Evolutionary conservation across 2,888 invertebrate genomes (phyloP).

Genomic region (Idaea straminata): DNA sequence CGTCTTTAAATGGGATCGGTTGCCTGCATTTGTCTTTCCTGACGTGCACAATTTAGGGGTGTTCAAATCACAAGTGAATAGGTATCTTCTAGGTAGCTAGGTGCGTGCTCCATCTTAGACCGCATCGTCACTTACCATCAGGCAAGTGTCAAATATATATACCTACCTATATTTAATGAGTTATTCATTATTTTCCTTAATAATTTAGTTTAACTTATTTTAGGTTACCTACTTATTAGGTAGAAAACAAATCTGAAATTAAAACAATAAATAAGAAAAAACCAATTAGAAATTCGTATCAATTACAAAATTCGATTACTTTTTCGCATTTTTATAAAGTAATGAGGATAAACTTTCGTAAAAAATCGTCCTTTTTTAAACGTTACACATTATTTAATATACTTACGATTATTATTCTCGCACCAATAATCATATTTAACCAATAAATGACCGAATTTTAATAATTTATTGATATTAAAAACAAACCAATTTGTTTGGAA

Average conservation of each 20-base stretch:
- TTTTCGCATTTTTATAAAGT: not conserved
- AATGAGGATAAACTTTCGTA: not conserved
- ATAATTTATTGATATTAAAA: conserved; percentile 19
- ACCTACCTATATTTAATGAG: too few species aligned
- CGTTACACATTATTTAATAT: not conserved
- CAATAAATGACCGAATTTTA: conserved; percentile 16
- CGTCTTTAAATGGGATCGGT: too few species aligned
- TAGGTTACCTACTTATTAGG: not conserved
- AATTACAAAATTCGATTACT: not conserved
- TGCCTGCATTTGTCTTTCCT: too few species aligned
- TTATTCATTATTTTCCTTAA: too few species aligned
- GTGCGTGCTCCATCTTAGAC: too few species aligned
- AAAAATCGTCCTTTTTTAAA: conserved; percentile 16
- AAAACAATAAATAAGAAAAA: not conserved
- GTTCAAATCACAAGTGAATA: too few species aligned
- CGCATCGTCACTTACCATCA: too few species aligned
- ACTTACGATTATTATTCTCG: not conserved
- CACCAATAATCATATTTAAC: conserved; percentile 20
- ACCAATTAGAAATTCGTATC: not conserved
- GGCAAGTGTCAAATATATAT: too few species aligned
- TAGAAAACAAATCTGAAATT: not conserved
- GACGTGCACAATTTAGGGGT: too few species aligned
- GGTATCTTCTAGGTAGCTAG: too few species aligned
- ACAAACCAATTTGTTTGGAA: conserved; percentile 15
- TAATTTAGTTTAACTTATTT: too few species aligned